Percentiles rank a stretch among this genome's conserved stretches.
phyloP scores from a whole-genome alignment of 2,113 vertebrate species.

The Periophthalmus modestus region DNA sequence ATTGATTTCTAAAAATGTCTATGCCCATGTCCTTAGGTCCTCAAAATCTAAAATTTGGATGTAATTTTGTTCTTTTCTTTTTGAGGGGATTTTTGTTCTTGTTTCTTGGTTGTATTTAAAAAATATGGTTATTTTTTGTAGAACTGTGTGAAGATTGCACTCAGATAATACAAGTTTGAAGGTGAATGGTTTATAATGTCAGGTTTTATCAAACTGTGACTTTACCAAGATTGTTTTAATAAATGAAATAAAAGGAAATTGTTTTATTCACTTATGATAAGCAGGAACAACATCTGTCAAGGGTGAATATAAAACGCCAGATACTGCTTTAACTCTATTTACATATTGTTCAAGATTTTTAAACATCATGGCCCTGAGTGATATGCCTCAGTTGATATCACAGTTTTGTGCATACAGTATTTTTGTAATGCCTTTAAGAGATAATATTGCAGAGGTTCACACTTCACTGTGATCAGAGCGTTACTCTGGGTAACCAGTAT shows the following conservation, averaged over 20 bases:
- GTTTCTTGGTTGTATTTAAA: background rate
- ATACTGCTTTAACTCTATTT: too few relatives aligned
- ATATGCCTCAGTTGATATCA: too few relatives aligned
- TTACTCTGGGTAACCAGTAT: too few relatives aligned
- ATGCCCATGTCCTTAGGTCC: background rate
- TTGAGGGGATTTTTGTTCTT: background rate
- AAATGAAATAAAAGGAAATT: background rate
- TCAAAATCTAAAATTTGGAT: background rate
- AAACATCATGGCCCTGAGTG: too few relatives aligned
- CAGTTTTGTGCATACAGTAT: too few relatives aligned
- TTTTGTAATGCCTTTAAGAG: too few relatives aligned
- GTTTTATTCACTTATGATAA: background rate
- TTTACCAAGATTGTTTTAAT: slow-evolving; percentile 4
- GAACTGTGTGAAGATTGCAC: slow-evolving; percentile 55
- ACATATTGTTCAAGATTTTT: too few relatives aligned
- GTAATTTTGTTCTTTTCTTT: background rate
- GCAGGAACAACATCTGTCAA: too few relatives aligned
- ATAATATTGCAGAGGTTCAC: too few relatives aligned
- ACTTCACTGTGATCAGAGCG: too few relatives aligned
- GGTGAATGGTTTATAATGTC: background rate
- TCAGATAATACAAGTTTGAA: slow-evolving; percentile 57
- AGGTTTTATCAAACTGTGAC: slow-evolving; percentile 7
- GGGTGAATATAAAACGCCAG: too few relatives aligned
- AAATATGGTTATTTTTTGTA: slow-evolving; percentile 19
- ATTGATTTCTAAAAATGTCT: background rate